Evolutionary conservation across 2,888 invertebrate species (phyloP), one percentile per base, ranked within the genome.

Genomic region (Napeogenes inachia): DNA sequence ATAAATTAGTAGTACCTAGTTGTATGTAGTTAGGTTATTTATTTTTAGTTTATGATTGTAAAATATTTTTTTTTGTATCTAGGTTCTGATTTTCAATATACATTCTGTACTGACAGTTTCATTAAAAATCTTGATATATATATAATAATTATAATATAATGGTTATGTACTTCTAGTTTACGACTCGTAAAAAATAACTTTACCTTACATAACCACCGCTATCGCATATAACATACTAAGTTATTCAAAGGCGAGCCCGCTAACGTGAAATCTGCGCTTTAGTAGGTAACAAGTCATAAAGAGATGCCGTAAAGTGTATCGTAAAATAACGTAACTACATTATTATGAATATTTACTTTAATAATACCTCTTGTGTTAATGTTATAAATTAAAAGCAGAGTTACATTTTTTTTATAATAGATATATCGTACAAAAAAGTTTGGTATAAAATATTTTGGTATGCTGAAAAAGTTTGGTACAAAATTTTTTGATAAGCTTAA

Each of bases 201-300:
- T 46, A 62, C 53, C 60, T 57, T 57, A 62, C 45, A 42, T 42
- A 42, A 42, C 10, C 8, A 10, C 56, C 53, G 59, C 46, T 45
- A 47, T 60, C 54, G 46, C 53, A 60, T 70, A 68, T 69, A 68
- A 79, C 76, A 77, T 74, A 80, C 79, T 84, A 83, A 86, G 77
- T 85, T 87, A 89, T 88, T 88, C 83, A 85, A 75, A 79, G 75
- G 74, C 73, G 73, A 79, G 81, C 79, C 77, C 80, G 84, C 83
- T 81, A 80, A 78, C 76, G 78, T 72, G 74, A 86, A 89, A 89
- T 89, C 89, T 84, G 85, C 74, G 80, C 85, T 89, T 89, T 88
- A 89, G 84, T 75, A 72, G 77, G 81, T 82, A 84, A 87, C 89
- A 87, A 84, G 82, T 82, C 85, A 84, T 89, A 89, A 89, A 89